phyloP scores from a whole-genome alignment of 2,888 invertebrate species.

The Microctonus brassicae region DNA sequence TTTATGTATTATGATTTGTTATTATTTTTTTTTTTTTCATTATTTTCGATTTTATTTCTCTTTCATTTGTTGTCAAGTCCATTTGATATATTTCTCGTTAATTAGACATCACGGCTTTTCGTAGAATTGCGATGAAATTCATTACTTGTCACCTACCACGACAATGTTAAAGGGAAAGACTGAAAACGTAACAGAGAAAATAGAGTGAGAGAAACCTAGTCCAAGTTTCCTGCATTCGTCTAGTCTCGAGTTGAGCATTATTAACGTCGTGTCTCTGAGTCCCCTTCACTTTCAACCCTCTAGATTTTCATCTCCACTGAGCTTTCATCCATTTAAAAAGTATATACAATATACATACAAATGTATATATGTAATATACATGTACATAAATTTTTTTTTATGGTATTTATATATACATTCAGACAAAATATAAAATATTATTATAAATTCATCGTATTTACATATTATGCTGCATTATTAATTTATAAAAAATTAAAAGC shows the following conservation, averaged over 20 bases:
- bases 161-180: conserved; percentile 37
- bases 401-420: background rate
- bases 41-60: background rate
- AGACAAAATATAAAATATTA: background rate
- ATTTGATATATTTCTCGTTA: conserved; percentile 47
- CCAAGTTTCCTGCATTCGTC: conserved; percentile 48
- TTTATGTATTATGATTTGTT: conserved; percentile 11
- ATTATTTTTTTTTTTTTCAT: conserved; percentile 7
- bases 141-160: conserved; percentile 44
- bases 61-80: conserved; percentile 12
- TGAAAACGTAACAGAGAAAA: background rate
- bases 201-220: conserved; percentile 31
- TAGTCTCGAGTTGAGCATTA: conserved; percentile 39
- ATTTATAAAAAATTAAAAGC: too few species aligned
- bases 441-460: too few species aligned
- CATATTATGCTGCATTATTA: too few species aligned
- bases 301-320: background rate
- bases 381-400: background rate
- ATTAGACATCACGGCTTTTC: conserved; percentile 42
- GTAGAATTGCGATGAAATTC: conserved; percentile 40
- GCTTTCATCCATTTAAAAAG: background rate
- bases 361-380: background rate
- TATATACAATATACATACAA: too few species aligned
- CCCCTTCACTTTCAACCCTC: background rate
- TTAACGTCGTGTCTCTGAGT: conserved; percentile 40